Evolutionary conservation across 2,888 invertebrate species (phyloP).

Genomic region (Acleris literana): DNA sequence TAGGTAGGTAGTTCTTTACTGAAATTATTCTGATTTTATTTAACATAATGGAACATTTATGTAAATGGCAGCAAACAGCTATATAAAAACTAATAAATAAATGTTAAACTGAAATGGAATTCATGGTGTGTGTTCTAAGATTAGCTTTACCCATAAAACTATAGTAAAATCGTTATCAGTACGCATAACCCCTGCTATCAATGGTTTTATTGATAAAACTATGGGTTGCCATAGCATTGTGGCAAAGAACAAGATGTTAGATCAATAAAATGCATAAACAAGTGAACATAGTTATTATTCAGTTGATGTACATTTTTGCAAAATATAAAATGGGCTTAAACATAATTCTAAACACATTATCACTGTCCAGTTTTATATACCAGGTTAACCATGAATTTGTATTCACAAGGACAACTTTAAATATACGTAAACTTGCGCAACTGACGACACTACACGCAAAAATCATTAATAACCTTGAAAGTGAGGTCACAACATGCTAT

Average conservation of each 20-base stretch:
- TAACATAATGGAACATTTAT: not conserved
- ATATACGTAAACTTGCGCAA: constrained; percentile 62
- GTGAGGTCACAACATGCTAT: constrained; percentile 65
- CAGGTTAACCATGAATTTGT: constrained; percentile 6
- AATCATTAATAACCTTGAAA: constrained; percentile 59
- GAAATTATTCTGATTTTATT: no score
- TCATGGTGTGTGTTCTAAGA: not conserved
- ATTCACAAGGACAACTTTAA: constrained; percentile 26
- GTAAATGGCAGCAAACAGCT: no score
- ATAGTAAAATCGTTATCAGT: constrained; percentile 8
- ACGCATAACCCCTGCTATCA: constrained; percentile 7
- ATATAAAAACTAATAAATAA: no score
- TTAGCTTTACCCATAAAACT: constrained; percentile 1
- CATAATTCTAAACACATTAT: no score
- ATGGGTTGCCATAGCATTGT: constrained; percentile 23
- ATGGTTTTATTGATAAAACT: constrained; percentile 30
- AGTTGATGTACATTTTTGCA: no score
- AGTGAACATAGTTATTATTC: no score
- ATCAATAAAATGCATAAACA: constrained; percentile 6
- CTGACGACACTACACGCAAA: constrained; percentile 44
- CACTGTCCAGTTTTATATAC: not conserved
- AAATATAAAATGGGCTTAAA: no score
- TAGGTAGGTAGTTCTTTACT: no score
- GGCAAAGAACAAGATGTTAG: not conserved
- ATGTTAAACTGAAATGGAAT: constrained; percentile 15